Evolutionary conservation across 2,797 vertebrate genomes (phyloP).

Genomic region (Momotus momota): DNA sequence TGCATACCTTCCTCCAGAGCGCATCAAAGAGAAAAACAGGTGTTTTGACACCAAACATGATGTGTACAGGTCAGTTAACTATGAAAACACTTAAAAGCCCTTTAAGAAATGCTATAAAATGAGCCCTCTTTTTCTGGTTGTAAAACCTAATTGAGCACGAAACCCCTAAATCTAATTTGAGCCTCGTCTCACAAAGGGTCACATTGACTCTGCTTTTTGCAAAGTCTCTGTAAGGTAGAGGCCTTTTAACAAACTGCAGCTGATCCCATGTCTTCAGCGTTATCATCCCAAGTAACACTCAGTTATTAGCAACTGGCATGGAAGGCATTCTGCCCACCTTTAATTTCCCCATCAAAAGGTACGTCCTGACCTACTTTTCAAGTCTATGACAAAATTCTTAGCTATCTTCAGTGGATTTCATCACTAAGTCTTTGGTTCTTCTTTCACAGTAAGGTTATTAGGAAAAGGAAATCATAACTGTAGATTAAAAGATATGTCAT

Average conservation of each 20-base stretch:
- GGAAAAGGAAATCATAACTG: constrained; percentile 5
- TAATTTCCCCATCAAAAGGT: constrained; percentile 6
- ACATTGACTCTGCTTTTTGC: not conserved
- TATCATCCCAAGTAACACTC: not conserved
- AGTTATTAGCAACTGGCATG: not conserved
- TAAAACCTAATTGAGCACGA: not conserved
- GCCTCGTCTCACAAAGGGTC: not conserved
- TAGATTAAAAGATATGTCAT: not conserved
- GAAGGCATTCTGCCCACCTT: constrained; percentile 1
- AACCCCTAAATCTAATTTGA: not conserved
- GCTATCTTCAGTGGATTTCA: constrained; percentile 27
- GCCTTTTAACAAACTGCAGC: not conserved
- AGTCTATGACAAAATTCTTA: constrained; percentile 32
- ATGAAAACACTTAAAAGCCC: not conserved
- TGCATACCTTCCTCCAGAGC: constrained; percentile 95
- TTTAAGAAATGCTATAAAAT: not conserved
- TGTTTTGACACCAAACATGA: constrained; percentile 97
- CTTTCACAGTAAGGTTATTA: not conserved
- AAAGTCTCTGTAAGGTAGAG: not conserved
- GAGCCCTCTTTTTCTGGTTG: not conserved
- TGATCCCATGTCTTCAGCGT: not conserved
- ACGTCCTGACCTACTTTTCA: not conserved
- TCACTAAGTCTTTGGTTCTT: not conserved
- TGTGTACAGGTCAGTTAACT: constrained; percentile 90
- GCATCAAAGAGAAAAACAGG: constrained; percentile 94